These are phyloP conservation scores for Opisthocomus hoazin DNA, from an alignment of 2,113 vertebrate genomes.

Conservation along the genomic window DNA sequence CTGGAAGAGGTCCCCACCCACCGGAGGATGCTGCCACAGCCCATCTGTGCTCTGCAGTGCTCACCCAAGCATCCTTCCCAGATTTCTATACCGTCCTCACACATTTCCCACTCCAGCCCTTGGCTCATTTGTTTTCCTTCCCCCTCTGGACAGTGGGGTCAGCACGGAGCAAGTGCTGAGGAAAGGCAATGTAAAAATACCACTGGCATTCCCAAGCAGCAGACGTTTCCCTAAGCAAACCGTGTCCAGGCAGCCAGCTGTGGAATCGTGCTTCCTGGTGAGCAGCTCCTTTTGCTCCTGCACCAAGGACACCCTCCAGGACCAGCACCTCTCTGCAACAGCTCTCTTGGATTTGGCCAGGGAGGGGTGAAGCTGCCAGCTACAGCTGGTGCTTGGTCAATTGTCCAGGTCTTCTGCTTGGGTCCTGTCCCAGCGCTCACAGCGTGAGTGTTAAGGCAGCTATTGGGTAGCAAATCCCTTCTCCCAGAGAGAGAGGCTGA, in stretches of 20 bases:
- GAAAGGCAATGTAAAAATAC: not conserved
- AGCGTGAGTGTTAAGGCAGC: fast-evolving
- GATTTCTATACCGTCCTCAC: not conserved
- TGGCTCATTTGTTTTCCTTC: not conserved
- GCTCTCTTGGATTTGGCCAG: not conserved
- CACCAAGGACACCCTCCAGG: not conserved
- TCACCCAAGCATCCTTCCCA: not conserved
- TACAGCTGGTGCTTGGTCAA: not conserved
- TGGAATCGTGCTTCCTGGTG: fast-evolving
- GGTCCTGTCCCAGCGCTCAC: not conserved
- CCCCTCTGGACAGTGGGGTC: fast-evolving
- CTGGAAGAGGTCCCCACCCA: not conserved
- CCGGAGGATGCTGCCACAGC: not conserved
- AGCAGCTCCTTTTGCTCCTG: not conserved
- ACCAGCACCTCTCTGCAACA: not conserved
- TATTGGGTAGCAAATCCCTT: not conserved
- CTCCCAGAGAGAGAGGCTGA: not conserved
- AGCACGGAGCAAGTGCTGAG: not conserved
- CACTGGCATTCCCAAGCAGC: not conserved
- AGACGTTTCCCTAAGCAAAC: fast-evolving
- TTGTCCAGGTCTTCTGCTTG: fast-evolving
- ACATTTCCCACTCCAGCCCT: not conserved
- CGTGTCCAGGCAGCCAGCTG: not conserved
- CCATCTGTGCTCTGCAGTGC: not conserved
- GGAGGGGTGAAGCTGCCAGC: not conserved